Evolutionary conservation across 2,113 vertebrate genomes (phyloP).

Genomic region (Trichechus manatus): DNA sequence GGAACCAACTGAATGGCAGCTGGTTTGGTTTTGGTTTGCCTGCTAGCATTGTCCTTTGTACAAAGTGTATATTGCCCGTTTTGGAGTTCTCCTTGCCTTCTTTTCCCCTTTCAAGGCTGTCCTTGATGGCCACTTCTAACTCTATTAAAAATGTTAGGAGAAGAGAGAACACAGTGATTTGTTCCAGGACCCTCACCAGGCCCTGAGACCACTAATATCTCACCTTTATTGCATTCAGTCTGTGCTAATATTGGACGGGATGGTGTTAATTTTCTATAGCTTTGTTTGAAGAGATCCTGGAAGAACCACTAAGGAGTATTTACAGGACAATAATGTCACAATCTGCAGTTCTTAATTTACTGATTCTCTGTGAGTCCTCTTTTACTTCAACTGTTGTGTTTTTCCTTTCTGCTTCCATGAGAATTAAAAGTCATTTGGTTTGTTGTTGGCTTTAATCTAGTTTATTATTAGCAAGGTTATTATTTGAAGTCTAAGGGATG

Average conservation of each 20-base stretch:
- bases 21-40: neutral
- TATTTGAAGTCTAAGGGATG: slow-evolving; percentile 68
- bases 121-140: neutral
- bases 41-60: neutral
- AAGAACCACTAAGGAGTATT: slow-evolving; percentile 76
- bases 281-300: slow-evolving; percentile 71
- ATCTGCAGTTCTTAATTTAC: slow-evolving; percentile 79
- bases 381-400: slow-evolving; percentile 69
- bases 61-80: neutral
- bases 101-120: neutral
- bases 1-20: neutral
- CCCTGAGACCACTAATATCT: neutral
- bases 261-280: slow-evolving; percentile 76
- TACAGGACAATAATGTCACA: slow-evolving; percentile 79
- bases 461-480: slow-evolving; percentile 77
- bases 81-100: neutral
- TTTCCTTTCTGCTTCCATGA: slow-evolving; percentile 72
- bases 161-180: slow-evolving; percentile 1
- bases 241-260: slow-evolving; percentile 34
- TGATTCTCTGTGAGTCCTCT: slow-evolving; percentile 71
- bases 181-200: neutral
- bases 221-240: slow-evolving; percentile 46
- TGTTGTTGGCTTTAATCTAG: slow-evolving; percentile 72
- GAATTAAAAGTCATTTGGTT: slow-evolving; percentile 78
- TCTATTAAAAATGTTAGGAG: slow-evolving; percentile 47